Evolutionary conservation across 2,113 vertebrate genomes (phyloP), one percentile per base, ranked within the genome.

Genomic region (Polypterus bichir): DNA sequence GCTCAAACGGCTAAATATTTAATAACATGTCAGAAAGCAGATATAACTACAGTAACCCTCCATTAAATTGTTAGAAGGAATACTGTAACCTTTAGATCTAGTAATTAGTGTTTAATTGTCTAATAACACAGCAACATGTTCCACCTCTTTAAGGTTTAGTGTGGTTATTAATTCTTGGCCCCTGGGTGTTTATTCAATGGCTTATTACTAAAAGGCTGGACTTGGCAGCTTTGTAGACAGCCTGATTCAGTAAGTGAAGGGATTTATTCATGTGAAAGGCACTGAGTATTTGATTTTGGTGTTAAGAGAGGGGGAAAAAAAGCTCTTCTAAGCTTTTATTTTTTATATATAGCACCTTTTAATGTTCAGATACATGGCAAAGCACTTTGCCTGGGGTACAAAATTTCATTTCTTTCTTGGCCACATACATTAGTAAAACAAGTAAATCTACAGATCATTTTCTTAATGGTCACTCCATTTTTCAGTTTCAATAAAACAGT

Each of bases 371-470:
- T 7, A 58, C 4, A 6, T 27, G 56, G 27, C 44, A 27, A 46
- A 46, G 44, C 46, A 27, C 27, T 27, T 27, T 27, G 27, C 27
- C 27, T 27, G 27, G 27, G 27, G 27, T 27, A 27, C 27, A 27
- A 66, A 61, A 57, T 61, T 46, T 11, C n/a, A 27, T 62, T 53
- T 57, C 62, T 66, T 48, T 48, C 3, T 44, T 62, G 64, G 54
- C 59, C 57, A 62, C 57, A 62, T 57, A n/a, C 44, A 62, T 49
- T 58, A 60, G 48, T 3, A 49, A 56, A 57, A 11, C 62, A 60
- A 65, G 61, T 54, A 57, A 49, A 60, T 61, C 61, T 66, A 66
- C 46, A 62, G 62, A 54, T 54, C 59, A 66, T 66, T 66, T 62
- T 57, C 27, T 48, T 51, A 62, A 62, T 61, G 64, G 59, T 65